A percentile compares a stretch with the other conserved stretches of the same genome.
phyloP scores from a whole-genome alignment of 2,797 vertebrate species.

The Pyrrhura leucotis region DNA sequence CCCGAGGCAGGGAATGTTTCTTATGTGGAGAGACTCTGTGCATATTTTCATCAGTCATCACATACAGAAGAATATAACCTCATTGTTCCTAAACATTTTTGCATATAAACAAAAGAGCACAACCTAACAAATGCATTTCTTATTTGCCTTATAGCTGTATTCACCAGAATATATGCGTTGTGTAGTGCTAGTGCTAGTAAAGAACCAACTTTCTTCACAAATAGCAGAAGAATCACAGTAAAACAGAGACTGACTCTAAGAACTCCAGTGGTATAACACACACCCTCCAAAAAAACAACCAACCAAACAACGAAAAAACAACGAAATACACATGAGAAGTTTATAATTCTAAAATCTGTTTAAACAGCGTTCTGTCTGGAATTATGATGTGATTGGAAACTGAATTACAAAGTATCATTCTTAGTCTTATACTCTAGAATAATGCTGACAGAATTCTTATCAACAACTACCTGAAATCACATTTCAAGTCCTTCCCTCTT shows the following conservation, averaged over 20 bases:
- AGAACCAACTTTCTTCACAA: neutral
- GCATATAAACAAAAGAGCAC: neutral
- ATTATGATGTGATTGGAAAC: neutral
- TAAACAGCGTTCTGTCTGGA: neutral
- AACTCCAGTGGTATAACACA: neutral
- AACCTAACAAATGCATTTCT: neutral
- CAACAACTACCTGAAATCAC: neutral
- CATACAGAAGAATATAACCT: neutral
- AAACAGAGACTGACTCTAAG: neutral
- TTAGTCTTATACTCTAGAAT: neutral
- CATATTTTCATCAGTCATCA: neutral
- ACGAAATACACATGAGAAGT: neutral
- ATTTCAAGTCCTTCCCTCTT: neutral
- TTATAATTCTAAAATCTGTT: neutral
- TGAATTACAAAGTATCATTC: neutral
- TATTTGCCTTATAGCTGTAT: neutral
- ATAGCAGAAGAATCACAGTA: neutral
- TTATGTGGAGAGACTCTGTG: neutral
- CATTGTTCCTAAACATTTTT: neutral
- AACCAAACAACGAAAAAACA: neutral
- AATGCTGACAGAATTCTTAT: neutral
- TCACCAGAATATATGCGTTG: neutral
- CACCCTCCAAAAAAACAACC: accelerated
- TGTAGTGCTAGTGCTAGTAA: neutral
- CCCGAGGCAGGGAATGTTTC: neutral